Conservation (phyloP, 2,888 invertebrate species). For the Clostera curtula region DNA sequence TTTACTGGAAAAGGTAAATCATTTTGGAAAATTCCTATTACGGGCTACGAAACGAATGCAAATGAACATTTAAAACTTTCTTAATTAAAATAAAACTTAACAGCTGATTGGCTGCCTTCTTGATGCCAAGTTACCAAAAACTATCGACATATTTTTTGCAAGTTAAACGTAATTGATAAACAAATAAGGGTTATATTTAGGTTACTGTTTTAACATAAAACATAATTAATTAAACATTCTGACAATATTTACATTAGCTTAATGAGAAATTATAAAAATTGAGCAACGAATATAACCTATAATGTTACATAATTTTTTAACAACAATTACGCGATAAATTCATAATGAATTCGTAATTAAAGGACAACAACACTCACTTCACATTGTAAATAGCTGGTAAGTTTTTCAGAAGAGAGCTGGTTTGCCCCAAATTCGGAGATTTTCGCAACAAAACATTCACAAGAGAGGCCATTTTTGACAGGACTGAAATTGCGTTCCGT, state of each 20-base stretch:
- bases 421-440: constrained; percentile 58
- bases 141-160: no score
- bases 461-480: constrained; percentile 64
- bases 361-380: constrained; percentile 54
- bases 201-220: no score
- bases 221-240: background rate
- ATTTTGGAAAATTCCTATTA: no score
- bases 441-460: constrained; percentile 75
- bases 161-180: no score
- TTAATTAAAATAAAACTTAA: no score
- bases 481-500: constrained; percentile 40
- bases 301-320: constrained; percentile 60
- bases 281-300: constrained; percentile 39
- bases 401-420: constrained; percentile 58
- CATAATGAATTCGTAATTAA: constrained; percentile 8
- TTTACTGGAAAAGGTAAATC: no score
- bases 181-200: no score
- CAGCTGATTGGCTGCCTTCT: no score
- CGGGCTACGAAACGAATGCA: no score
- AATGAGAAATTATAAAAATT: constrained; percentile 8
- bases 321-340: constrained; percentile 12
- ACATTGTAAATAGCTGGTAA: constrained; percentile 64
- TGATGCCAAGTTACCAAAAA: no score
- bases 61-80: no score
- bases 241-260: background rate